Base-by-base conservation (phyloP, 2,888 invertebrate genomes). In the Tyria jacobaeae region DNA sequence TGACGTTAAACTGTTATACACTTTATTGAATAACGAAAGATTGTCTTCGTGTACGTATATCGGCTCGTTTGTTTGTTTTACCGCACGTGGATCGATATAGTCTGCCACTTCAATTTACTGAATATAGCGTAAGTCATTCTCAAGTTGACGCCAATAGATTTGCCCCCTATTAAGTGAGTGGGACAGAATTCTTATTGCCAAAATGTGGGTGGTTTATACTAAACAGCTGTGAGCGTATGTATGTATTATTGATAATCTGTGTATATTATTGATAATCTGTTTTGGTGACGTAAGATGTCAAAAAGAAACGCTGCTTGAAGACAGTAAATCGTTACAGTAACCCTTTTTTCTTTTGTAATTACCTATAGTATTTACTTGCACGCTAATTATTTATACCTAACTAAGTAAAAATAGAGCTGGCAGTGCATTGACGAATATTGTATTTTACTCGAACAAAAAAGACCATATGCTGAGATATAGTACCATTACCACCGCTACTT, bases 21-120 rank as follows among this genome's bases (percentile, higher is more conserved):
- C 34, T 51, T 35, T 51, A 51, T 14, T 34, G 34, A 51, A 51
- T 51, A 35, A 51, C 51, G 15, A 15, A 51, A 51, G 34, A 51
- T 35, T 21, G 34, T 21, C 5, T 51, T 14, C 17, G 49, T 10
- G 31, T 50, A 12, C 44, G 25, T 31, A 31, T 31, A 9, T 34
- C 34, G 6, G 17, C 7, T 1, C 12, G 21, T 51, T 35, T 34
- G 34, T 51, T 51, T 51, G 21, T 51, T 14, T 17, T 14, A 51
- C 34, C 34, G 51, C 51, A 51, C 34, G 51, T 51, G 34, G 34
- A 51, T 51, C 34, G 17, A 51, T 51, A 21, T 51, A 21, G 9
- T 21, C 21, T 21, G 51, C 34, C 7, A 34, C 9, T 51, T 12
- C 34, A 51, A 35, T 51, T 51, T 21, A 14, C 50, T 34, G 9